Evolutionary conservation across 2,113 vertebrate genomes (phyloP), one percentile per base, ranked within the genome.

Genomic region (Indri indri): DNA sequence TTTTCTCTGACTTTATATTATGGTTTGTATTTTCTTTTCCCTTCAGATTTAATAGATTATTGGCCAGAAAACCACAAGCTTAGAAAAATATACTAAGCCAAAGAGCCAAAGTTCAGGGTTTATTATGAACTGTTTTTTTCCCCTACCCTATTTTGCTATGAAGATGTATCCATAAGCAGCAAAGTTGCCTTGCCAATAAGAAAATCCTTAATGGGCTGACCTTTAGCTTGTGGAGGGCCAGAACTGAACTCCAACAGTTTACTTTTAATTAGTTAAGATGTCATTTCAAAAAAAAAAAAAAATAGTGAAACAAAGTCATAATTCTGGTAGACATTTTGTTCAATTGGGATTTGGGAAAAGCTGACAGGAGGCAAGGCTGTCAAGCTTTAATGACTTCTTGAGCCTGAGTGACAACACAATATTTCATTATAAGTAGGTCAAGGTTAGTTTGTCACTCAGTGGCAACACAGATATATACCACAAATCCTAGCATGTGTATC

Each of bases 211-310:
- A 88, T 82, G 65, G 63, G 42, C 18, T 91, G 71, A 85, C 63
- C 80, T 98, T 94, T 96, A 52, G 73, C 80, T 88, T 80, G 47
- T 70, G 30, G 23, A 81, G 34, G 80, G 71, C 61, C 92, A 96
- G 42, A 83, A 90, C 12, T 76, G 45, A 91, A 96, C 95, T 95
- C 81, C 70, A 97, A 71, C 88, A 96, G 54, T 84, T 97, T 97
- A 91, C 61, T 94, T 97, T 97, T 98, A 98, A 98, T 98, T 98
- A 98, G 90, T 95, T 94, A 95, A 81, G 40, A 87, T 94, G 93
- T 93, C 90, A 95, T 68, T 97, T 93, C 0, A 84, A 66, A 83
- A 93, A 61, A n/a, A n/a, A n/a, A n/a, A n/a, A 88, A 81, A 80
- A 74, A 54, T n/a, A 34, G 11, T 76, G 47, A 93, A 91, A 94